Base-by-base conservation (phyloP, 2,113 vertebrate genomes). In the Etia nguti region DNA sequence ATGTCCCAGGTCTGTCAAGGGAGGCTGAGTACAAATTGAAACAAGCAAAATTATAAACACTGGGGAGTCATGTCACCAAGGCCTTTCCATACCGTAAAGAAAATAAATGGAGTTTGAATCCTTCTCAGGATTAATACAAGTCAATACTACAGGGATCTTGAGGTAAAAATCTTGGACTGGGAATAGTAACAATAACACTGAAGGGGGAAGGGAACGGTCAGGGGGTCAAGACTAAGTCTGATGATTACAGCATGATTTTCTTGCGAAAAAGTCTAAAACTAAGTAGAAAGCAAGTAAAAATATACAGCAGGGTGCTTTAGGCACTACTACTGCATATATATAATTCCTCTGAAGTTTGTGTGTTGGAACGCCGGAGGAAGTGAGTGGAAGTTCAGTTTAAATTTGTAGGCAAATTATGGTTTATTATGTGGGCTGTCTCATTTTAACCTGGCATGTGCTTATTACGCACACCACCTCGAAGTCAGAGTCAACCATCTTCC, bases 1-100 rank as follows among this genome's bases (percentile, higher is more conserved):
- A 95, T 93, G 93, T 93, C 92, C 83, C 26, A 50, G 90, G 89
- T 84, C 92, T 93, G 95, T 95, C 93, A 91, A 87, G 85, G 89
- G 94, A 93, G 90, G 93, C 94, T 80, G 80, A 93, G 93, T 89
- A 92, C 95, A 96, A 95, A 96, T 94, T 95, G 92, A 96, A 96
- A 95, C 93, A 94, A 92, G 94, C 94, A 92, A 93, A 95, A 96
- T 95, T 95, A 94, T 95, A 95, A 96, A 96, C 95, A 96, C 93
- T 89, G 89, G 92, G 94, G 93, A 95, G 91, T 89, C 84, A 68
- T 94, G 95, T 96, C 94, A 93, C 92, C 92, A 90, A 94, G 94
- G 92, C 91, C 92, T 94, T 88, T 92, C 91, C 87, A 86, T 92
- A 85, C 84, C 13, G 79, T 90, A 92, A 96, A 93, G 89, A 95